Evolutionary conservation across 2,888 invertebrate species (phyloP).

Genomic region (Erpobdella octoculata): DNA sequence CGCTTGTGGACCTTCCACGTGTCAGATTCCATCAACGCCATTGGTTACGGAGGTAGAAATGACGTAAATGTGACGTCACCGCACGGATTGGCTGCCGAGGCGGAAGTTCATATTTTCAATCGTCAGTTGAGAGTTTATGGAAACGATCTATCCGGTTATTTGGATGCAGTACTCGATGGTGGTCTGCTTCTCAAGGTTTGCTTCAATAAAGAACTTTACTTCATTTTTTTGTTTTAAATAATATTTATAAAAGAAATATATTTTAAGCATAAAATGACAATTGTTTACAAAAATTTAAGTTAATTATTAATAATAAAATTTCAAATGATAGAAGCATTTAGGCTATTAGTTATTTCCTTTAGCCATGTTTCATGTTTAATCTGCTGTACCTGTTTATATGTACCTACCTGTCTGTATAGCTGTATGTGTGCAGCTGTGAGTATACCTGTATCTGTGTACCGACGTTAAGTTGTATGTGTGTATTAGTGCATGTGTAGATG

Average conservation of each 20-base stretch:
- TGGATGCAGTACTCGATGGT: slow-evolving; percentile 47
- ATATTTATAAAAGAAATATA: background rate
- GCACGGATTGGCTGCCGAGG: slow-evolving; percentile 40
- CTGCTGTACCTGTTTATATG: slow-evolving; percentile 5
- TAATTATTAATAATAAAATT: background rate
- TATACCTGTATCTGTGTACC: too few species aligned
- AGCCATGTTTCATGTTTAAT: too few species aligned
- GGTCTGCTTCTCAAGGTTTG: slow-evolving; percentile 43
- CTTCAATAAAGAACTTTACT: background rate
- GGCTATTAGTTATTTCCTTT: too few species aligned
- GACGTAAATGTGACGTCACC: background rate
- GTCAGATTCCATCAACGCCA: slow-evolving; percentile 45
- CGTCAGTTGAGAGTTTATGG: slow-evolving; percentile 47
- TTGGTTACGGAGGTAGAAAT: slow-evolving; percentile 45
- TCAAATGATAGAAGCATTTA: background rate
- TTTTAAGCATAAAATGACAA: background rate
- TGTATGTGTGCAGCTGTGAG: too few species aligned
- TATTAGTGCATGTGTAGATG: background rate
- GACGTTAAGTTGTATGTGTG: background rate
- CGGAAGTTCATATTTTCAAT: slow-evolving; percentile 48
- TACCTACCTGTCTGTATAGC: background rate
- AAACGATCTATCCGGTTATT: slow-evolving; percentile 45
- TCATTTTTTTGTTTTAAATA: background rate
- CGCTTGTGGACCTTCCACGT: slow-evolving; percentile 48
- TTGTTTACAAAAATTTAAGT: background rate